Percentiles rank a stretch among this genome's conserved stretches.
Conservation (phyloP, 30 jellyfish, hydroid and myxozoan species). For the Cassiopea xamachana region DNA sequence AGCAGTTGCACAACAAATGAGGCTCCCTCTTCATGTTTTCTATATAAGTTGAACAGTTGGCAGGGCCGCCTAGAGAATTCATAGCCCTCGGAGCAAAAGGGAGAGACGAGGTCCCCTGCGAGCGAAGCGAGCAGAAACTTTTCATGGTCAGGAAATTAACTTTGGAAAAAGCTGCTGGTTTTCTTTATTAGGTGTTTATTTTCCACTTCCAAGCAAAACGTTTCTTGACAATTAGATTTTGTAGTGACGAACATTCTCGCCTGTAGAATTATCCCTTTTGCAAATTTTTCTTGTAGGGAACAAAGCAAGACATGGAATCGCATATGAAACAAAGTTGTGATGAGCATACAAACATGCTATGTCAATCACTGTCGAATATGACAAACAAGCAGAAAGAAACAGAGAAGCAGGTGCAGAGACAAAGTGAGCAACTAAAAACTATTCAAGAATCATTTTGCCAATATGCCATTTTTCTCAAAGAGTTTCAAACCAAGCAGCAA, state of each 20-base stretch:
- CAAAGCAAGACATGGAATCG: constrained; percentile 52
- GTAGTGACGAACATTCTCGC: not conserved
- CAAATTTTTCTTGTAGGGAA: constrained; percentile 51
- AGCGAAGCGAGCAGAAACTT: no score
- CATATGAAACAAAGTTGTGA: constrained; percentile 64
- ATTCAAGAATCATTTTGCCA: constrained; percentile 63
- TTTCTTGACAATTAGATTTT: no score
- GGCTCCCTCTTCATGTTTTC: no score
- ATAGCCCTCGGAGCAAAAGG: no score
- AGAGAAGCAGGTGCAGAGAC: constrained; percentile 44
- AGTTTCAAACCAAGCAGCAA: constrained; percentile 41
- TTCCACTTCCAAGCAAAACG: no score
- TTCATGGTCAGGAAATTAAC: no score
- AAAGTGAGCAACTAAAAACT: constrained; percentile 40
- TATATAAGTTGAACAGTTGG: no score
- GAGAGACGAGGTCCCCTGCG: no score
- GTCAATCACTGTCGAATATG: constrained; percentile 67
- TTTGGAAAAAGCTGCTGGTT: no score
- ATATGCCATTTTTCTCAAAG: constrained; percentile 48
- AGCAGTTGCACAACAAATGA: no score
- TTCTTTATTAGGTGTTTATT: no score
- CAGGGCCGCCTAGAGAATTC: no score
- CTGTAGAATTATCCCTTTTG: not conserved
- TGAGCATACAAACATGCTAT: constrained; percentile 55
- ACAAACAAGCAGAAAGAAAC: constrained; percentile 57